Percentiles rank a stretch among this genome's conserved stretches.
phyloP scores from a whole-genome alignment of 64 coral and sea anemone genomes.

The Porites lutea region DNA sequence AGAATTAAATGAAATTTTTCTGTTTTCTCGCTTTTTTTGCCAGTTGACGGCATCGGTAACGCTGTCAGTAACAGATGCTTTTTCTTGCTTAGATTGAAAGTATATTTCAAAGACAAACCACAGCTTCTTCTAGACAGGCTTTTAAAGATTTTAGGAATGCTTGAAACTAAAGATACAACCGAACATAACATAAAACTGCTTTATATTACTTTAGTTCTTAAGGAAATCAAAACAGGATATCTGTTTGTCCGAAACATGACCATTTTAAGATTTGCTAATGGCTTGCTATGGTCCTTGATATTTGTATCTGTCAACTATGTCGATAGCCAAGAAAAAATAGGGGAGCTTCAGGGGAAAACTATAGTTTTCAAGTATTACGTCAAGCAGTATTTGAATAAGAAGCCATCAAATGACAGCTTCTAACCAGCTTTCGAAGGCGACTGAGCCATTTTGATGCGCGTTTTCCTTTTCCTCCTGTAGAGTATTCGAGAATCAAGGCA shows the following conservation, averaged over 20 bases:
- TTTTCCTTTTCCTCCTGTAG: no score
- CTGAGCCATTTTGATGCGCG: no score
- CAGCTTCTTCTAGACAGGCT: background rate
- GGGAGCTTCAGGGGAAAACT: background rate
- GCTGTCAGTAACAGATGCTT: background rate
- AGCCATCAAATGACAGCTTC: no score
- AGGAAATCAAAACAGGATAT: conserved; percentile 8
- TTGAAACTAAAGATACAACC: background rate
- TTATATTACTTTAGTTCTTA: background rate
- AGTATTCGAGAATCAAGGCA: background rate
- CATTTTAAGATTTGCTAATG: conserved; percentile 19
- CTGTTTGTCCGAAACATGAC: background rate
- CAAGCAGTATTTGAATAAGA: no score
- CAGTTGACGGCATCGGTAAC: background rate
- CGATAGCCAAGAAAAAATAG: background rate
- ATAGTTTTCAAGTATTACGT: no score
- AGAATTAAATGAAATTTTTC: background rate
- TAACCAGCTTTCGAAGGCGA: no score
- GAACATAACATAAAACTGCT: background rate
- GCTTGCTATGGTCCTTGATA: background rate
- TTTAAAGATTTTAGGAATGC: background rate
- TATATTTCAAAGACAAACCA: background rate
- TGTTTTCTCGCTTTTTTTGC: background rate
- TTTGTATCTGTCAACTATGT: conserved; percentile 5
- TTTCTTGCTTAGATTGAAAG: background rate